Base-by-base conservation (phyloP, 2,797 vertebrate species). In the Enteromius radiatus region DNA sequence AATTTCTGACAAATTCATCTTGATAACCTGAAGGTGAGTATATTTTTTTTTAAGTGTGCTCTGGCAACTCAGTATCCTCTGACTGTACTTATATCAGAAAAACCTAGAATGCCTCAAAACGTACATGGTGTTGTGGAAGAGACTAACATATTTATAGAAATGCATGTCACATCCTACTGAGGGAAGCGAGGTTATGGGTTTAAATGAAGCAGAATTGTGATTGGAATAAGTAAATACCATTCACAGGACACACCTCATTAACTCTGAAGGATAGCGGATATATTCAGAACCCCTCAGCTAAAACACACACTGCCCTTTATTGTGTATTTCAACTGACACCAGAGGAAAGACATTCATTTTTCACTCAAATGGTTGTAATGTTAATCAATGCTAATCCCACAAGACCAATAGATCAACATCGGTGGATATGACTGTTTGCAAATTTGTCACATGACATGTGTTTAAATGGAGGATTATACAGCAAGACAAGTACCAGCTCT, bases 121-220 rank as follows among this genome's bases (percentile, higher is more conserved):
- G 7, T 49, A 49, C 15, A 36, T 23, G 19, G 69, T 52, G 59
- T 75, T 64, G 59, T 63, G 31, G 11, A 49, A 45, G 28, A 49
- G 63, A 67, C 7, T 19, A 52, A 28, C 17, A 45, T 36, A 49
- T 73, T 74, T 81, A 61, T 52, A 64, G 41, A 36, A 74, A 81
- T 81, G 56, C 69, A 52, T 41, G 43, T 81, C 59, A 74, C 70
- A 74, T 74, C 8, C 70, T 52, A 6, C 26, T 19, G 80, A 33
- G 26, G 59, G 80, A 64, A 49, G 59, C 38, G n/a, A 75, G 80
- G 80, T 65, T 65, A 81, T 81, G 70, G 69, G 80, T 81, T 74
- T 75, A 81, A 81, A 81, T 64, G 21, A 81, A 38, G 12, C 31
- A 43, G 70, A 33, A 65, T 63, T 81, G 70, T 81, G 70, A 75